Conservation (phyloP, 2,888 invertebrate species). For the Morinoia aosen region DNA sequence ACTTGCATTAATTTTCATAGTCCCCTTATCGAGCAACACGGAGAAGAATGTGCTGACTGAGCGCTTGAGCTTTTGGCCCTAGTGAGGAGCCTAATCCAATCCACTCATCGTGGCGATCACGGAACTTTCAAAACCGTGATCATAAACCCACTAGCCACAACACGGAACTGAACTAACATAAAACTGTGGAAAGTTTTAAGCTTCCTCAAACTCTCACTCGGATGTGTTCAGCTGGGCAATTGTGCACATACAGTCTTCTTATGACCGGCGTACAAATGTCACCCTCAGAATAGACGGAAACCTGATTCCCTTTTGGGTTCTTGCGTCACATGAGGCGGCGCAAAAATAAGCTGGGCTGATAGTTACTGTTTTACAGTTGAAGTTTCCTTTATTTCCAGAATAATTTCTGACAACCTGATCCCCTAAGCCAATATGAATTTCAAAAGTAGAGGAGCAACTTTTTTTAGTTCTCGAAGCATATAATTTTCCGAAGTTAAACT, state of each 20-base stretch:
- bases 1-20: not conserved
- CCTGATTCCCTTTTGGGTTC: not conserved
- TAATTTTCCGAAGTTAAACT: no score
- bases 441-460: not conserved
- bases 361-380: not conserved
- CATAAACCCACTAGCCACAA: not conserved
- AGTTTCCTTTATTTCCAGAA: not conserved
- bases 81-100: not conserved
- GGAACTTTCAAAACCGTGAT: not conserved
- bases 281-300: not conserved
- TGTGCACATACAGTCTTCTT: not conserved
- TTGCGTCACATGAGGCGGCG: not conserved
- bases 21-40: not conserved
- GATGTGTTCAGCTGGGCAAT: no score
- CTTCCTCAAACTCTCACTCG: not conserved
- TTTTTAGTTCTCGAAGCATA: no score
- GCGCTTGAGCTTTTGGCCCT: not conserved
- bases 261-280: not conserved
- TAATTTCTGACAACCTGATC: not conserved
- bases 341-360: not conserved
- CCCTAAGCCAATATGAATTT: not conserved
- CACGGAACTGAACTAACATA: not conserved
- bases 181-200: not conserved
- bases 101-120: not conserved
- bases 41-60: not conserved